A percentile compares a stretch with the other conserved stretches of the same genome.
These are phyloP conservation scores for Drosophila bipectinata DNA, from an alignment of 1,140 invertebrate genomes.

Conservation along the genomic window DNA sequence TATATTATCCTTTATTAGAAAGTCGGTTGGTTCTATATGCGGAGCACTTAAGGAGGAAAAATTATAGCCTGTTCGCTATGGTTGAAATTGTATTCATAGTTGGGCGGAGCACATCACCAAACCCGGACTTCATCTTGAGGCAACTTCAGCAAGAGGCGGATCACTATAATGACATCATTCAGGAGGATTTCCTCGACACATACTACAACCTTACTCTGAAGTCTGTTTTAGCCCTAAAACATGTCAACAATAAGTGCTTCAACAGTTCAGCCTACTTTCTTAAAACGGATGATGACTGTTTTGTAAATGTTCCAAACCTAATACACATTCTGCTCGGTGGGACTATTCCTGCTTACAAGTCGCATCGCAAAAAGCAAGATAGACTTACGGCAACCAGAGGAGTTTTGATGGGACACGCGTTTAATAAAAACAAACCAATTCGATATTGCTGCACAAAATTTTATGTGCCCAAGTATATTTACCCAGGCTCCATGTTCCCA, in stretches of 20 bases:
- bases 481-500: slow-evolving; percentile 89
- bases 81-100: slow-evolving; percentile 69
- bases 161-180: slow-evolving; percentile 90
- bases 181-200: slow-evolving; percentile 94
- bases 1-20: slow-evolving; percentile 1
- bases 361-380: slow-evolving; percentile 13
- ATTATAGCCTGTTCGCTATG: slow-evolving; percentile 22
- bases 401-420: slow-evolving; percentile 89
- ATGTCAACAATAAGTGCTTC: slow-evolving; percentile 88
- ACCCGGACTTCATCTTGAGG: slow-evolving; percentile 22
- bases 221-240: slow-evolving; percentile 93
- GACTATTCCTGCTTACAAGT: slow-evolving; percentile 75
- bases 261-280: slow-evolving; percentile 88
- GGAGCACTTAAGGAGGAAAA: slow-evolving; percentile 44
- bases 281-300: slow-evolving; percentile 94
- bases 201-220: slow-evolving; percentile 91
- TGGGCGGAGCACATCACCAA: slow-evolving; percentile 38
- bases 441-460: slow-evolving; percentile 82
- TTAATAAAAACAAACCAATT: slow-evolving; percentile 85
- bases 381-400: slow-evolving; percentile 75
- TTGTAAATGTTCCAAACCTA: slow-evolving; percentile 89
- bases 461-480: slow-evolving; percentile 93
- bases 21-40: slow-evolving; percentile 39
- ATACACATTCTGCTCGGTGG: slow-evolving; percentile 84
- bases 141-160: slow-evolving; percentile 55